Evolutionary conservation across 2,113 vertebrate genomes (phyloP), one percentile per base, ranked within the genome.

Genomic region (Pachypanchax playfairii): DNA sequence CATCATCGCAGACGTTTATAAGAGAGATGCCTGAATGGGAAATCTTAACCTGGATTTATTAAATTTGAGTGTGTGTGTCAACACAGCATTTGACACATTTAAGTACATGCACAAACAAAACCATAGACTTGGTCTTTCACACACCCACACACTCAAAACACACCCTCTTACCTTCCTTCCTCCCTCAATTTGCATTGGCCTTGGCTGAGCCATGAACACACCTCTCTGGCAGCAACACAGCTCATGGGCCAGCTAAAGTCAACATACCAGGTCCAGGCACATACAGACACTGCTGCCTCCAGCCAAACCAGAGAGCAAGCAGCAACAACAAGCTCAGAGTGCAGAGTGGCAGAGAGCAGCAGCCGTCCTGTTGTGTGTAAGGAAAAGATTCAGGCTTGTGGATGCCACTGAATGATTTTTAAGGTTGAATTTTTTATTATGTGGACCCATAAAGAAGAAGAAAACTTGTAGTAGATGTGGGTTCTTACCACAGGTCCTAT

Each of bases 221-320:
- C 82, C 84, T 77, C 62, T 81, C 71, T 83, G 83, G 85, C 85
- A 86, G 75, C 28, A 18, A 65, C 52, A 68, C 65, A 77, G 73
- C 76, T 67, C 66, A 80, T 61, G 44, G 75, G 59, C 62, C 58
- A 29, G 53, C 63, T 85, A 59, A 77, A 85, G 82, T 87, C 74
- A 85, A 84, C 81, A 85, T 78, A 75, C 79, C 75, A 74, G 51
- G 77, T 77, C 50, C 57, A 49, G 67, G 74, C 79, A 65, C 68
- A 83, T 65, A 75, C 56, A 60, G 28, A 68, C 66, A 42, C 51
- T 52, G 26, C 28, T 4, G 39, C 63, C 72, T 21, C 58, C 29
- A 79, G 75, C 55, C 65, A 62, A 78, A 74, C 63, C 61, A 67
- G 73, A 49, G 46, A 51, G 57, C 59, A 82, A 67, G 77, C 49